Evolutionary conservation across 2,888 invertebrate species (phyloP).

Genomic region (Ctenicera cuprea): DNA sequence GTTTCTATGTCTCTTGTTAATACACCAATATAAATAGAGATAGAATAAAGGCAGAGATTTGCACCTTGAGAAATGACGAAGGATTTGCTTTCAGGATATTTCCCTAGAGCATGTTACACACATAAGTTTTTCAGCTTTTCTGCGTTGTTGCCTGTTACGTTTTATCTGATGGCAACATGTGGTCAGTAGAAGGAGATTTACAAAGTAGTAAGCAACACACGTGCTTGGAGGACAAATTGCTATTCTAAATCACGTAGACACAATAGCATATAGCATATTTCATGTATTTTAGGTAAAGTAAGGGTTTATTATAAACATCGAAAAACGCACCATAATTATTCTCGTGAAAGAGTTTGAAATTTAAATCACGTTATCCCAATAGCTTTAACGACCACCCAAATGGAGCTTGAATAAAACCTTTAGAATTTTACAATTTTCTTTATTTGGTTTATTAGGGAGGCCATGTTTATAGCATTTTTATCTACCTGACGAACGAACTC

Average conservation of each 20-base stretch:
- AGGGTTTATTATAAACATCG: not conserved
- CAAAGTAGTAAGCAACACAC: constrained; percentile 42
- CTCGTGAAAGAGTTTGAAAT: not conserved
- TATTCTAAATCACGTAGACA: constrained; percentile 21
- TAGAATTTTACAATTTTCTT: constrained; percentile 16
- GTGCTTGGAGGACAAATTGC: constrained; percentile 34
- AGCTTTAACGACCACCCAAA: constrained; percentile 8
- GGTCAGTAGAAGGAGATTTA: constrained; percentile 51
- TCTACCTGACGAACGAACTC: constrained; percentile 37
- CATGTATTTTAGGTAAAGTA: not conserved
- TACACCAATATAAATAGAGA: constrained; percentile 11
- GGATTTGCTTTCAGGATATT: constrained; percentile 34
- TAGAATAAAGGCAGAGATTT: constrained; percentile 21
- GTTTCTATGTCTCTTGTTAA: not conserved
- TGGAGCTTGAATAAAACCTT: not conserved
- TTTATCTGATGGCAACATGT: constrained; percentile 49
- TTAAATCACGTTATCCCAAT: not conserved
- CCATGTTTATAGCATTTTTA: constrained; percentile 24
- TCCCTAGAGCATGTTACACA: constrained; percentile 43
- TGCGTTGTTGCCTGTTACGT: constrained; percentile 40
- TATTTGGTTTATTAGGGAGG: constrained; percentile 31
- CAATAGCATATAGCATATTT: constrained; percentile 1
- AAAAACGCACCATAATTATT: not conserved
- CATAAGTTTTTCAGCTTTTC: constrained; percentile 33
- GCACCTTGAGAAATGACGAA: constrained; percentile 33